Evolutionary conservation across 2,888 invertebrate genomes (phyloP), one percentile per base, ranked within the genome.

Genomic region (Conus canariensis): DNA sequence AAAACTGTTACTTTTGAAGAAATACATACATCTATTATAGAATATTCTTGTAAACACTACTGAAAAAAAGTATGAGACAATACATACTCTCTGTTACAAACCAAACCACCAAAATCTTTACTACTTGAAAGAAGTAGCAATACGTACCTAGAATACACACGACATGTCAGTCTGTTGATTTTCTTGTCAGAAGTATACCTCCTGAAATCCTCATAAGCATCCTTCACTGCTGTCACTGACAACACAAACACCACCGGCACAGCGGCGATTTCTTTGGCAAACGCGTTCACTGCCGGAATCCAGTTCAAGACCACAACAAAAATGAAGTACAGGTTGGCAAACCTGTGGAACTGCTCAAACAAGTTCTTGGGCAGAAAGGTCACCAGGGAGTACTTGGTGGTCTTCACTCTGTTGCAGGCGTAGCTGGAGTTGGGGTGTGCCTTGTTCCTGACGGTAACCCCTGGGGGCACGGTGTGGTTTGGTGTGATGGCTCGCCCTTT

Each of bases 301-400:
- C 99, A 99, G 97, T 99, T 99, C 93, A 99, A 97, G 94, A 99
- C 97, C 94, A 99, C 99, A 96, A 99, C 99, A 96, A 99, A 98
- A 95, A 99, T 98, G 97, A 99, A 99, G 97, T 99, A 99, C 95
- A 99, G 97, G 97, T 99, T 99, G 92, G 99, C 99, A 95, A 99
- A 98, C 92, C 99, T 97, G 97, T 99, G 99, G 96, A 99, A 99
- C 97, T 99, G 99, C 97, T 99, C 99, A 96, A 99, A 97, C 92
- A 99, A 97, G 97, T 99, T 99, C 96, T 99, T 98, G 91, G 99
- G 99, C 95, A 99, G 97, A 97, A 99, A 99, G 94, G 98, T 99
- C 93, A 99, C 97, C 91, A 98, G 95, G 58, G 99, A 99, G 96
- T 99, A 99, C 97, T 99, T 95, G 12, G 96, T 95, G 45, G 96